Base-by-base conservation (phyloP, 2,113 vertebrate species). In the Tetrao urogallus region DNA sequence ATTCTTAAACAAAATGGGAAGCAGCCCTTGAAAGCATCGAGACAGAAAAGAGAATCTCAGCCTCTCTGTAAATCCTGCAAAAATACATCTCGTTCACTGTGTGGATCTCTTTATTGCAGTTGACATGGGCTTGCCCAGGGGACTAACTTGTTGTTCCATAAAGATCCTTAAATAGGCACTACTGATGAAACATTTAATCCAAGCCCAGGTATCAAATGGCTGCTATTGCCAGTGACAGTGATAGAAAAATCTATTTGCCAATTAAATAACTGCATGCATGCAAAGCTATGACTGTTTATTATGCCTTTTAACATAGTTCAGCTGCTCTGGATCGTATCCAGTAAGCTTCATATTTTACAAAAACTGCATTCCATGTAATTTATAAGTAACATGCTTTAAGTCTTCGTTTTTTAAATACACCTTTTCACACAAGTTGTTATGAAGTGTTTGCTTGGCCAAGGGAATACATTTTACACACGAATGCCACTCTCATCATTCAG, bases 161-260 rank as follows among this genome's bases (percentile, higher is more conserved):
- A 96, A 97, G 96, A 97, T 97, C 96, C 95, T 96, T 97, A 96
- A 97, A 97, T 92, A 97, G 96, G 90, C 90, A 91, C 90, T 92
- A 94, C 95, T 96, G 95, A 97, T 96, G 95, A 98, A 98, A 98
- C 96, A 97, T 97, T 97, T 97, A 98, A 97, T 97, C 96, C 87
- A 95, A 96, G 89, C 78, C 76, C 93, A 89, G 36, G 94, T 94
- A 97, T 96, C 94, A 97, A 96, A 96, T 95, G 95, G 92, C 96
- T 92, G 91, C 93, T 94, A 94, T 94, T 97, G 96, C 91, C 89
- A 91, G 77, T 65, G 96, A 97, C 94, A 95, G 91, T 87, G 95
- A 96, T 81, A 97, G 96, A 97, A 95, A 98, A 97, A 97, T 94
- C 96, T 96, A 97, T 96, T 93, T 95, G 92, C 92, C 93, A 97